Evolutionary conservation across 2,797 vertebrate species (phyloP), one percentile per base, ranked within the genome.

Genomic region (Pangasius krempfi): DNA sequence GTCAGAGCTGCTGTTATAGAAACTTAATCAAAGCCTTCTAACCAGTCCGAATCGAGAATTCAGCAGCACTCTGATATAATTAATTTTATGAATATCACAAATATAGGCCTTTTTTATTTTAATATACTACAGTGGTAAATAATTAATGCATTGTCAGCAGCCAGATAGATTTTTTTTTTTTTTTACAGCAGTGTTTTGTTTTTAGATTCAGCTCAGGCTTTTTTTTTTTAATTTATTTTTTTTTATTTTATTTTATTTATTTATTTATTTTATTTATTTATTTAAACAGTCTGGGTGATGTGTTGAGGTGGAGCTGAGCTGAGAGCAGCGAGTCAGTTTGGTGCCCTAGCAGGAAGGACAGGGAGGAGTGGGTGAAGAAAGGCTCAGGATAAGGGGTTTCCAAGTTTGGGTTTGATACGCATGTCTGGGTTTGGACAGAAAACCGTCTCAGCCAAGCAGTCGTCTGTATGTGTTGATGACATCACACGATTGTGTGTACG

Each of bases 261-360:
- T n/a, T n/a, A n/a, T n/a, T n/a, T n/a, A n/a, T 10, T 37, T 37
- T 60, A 37, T 37, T 37, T 37, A 37, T 37, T 37, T 37, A 37
- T 40, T 40, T 30, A 7, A 66, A 13, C 33, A 27, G 8, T 81
- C 37, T 33, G 37, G 58, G 27, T 47, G 81, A n/a, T 0, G 30
- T 64, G 58, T 84, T 1, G 52, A 86, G 90, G 62, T 89, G 68
- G 78, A 72, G 70, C 75, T 94, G 92, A 92, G 85, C 90, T 94
- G 92, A 92, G 86, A 90, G 90, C 82, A 90, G 58, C 81, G 92
- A 92, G 92, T 91, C 93, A 93, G 88, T 87, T 93, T 94, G 95
- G 95, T 95, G 95, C 95, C 95, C 88, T 85, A 56, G 91, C 95
- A 96, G 96, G 96, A 96, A 96, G 91, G 90, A 86, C 88, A 80